phyloP scores from a whole-genome alignment of 2,113 vertebrate species.

The Aphelocoma coerulescens region DNA sequence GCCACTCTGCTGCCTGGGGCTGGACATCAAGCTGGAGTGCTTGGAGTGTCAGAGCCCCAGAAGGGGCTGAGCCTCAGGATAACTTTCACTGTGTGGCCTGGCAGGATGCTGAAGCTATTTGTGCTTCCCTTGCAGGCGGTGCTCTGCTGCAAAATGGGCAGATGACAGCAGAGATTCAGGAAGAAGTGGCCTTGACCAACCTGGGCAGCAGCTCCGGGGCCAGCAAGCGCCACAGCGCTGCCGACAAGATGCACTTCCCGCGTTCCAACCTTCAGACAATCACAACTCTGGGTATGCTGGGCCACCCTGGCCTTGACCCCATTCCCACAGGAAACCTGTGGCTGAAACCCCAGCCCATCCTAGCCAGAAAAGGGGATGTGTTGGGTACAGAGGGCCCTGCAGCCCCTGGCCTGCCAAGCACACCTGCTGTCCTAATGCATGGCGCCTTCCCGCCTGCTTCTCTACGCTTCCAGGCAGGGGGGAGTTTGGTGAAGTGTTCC shows the following conservation, averaged over 20 bases:
- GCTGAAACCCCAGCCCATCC: not conserved
- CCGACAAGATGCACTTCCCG: conserved; percentile 87
- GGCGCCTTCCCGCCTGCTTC: not conserved
- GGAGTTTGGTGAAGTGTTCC: conserved; percentile 94
- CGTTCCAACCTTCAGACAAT: conserved; percentile 88
- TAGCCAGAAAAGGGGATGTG: not conserved
- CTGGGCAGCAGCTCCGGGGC: conserved; percentile 77
- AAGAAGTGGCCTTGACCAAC: conserved; percentile 90
- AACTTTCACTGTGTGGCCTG: not conserved
- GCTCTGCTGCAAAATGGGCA: conserved; percentile 89
- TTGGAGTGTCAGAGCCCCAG: not conserved
- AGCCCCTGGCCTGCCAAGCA: not conserved
- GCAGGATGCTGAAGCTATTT: not conserved
- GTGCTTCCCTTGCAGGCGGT: conserved; percentile 71
- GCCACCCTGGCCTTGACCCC: not conserved
- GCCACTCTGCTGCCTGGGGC: not conserved
- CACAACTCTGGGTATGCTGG: conserved; percentile 87
- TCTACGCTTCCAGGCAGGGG: conserved; percentile 80
- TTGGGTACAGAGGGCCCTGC: not conserved
- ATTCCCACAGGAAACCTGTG: not conserved
- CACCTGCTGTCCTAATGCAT: fast-evolving
- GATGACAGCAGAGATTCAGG: conserved; percentile 89
- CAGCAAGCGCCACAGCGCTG: conserved; percentile 87
- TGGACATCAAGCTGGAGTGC: not conserved
- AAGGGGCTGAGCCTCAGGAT: not conserved